Percentiles rank a stretch among this genome's conserved stretches.
Conservation (phyloP, 1,140 invertebrate species). For the Dreissena polymorpha region DNA sequence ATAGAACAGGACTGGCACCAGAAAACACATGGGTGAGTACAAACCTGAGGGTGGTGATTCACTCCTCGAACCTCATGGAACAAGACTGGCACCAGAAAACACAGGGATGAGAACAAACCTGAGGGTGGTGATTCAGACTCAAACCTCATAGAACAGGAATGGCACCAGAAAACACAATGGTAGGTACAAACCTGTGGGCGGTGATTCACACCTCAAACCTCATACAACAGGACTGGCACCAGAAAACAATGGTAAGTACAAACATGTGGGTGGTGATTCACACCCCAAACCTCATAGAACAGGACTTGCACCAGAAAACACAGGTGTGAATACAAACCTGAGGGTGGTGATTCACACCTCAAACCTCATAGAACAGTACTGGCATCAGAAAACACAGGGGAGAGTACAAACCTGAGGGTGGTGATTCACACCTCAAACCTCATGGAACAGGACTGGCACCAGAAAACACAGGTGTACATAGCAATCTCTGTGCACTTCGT, state of each 20-base stretch:
- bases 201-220: conserved; percentile 96
- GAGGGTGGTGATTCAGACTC: conserved; percentile 94
- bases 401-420: conserved; percentile 85
- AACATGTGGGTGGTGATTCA: conserved; percentile 90
- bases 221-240: conserved; percentile 94
- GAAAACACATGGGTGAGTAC: conserved; percentile 92
- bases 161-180: conserved; percentile 97
- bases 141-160: conserved; percentile 94
- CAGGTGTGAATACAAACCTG: conserved; percentile 88
- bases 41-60: conserved; percentile 89
- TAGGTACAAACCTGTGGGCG: conserved; percentile 85
- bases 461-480: conserved; percentile 97
- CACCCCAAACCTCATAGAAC: conserved; percentile 94
- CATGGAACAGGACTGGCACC: conserved; percentile 94
- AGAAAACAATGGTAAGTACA: conserved; percentile 91
- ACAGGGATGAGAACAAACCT: conserved; percentile 88
- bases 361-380: conserved; percentile 94
- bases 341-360: conserved; percentile 94
- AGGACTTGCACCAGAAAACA: conserved; percentile 96
- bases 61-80: conserved; percentile 94
- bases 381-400: conserved; percentile 97
- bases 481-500: background rate
- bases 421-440: conserved; percentile 96
- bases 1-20: conserved; percentile 95
- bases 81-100: conserved; percentile 97